A percentile compares a stretch with the other conserved stretches of the same genome.
phyloP scores from a whole-genome alignment of 1,140 invertebrate species.

The Leptopilina boulardi region DNA sequence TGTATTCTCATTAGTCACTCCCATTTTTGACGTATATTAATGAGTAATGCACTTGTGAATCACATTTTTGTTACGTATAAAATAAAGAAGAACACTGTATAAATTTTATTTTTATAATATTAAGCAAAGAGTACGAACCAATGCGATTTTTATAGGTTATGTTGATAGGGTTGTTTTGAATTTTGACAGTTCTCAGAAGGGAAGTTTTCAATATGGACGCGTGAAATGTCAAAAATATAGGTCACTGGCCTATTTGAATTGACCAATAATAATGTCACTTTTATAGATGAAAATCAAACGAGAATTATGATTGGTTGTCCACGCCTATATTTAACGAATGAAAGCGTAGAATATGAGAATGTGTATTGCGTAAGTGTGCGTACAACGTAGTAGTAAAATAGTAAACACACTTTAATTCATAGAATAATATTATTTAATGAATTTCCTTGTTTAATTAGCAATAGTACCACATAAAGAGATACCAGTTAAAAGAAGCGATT shows the following conservation, averaged over 20 bases:
- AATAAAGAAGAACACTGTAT: not conserved
- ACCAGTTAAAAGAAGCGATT: too few species aligned
- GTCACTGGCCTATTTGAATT: not conserved
- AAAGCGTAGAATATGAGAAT: not conserved
- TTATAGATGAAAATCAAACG: not conserved
- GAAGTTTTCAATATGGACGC: not conserved
- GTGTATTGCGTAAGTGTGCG: not conserved
- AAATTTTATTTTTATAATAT: not conserved
- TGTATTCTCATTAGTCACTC: conserved; percentile 19
- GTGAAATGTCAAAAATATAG: not conserved
- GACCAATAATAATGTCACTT: conserved; percentile 14
- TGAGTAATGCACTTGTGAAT: conserved; percentile 10
- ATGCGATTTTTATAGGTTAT: not conserved
- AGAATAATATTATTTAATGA: too few species aligned
- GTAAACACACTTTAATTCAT: not conserved
- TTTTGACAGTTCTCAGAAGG: not conserved
- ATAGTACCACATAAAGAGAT: too few species aligned
- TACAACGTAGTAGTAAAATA: not conserved
- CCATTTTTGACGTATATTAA: not conserved
- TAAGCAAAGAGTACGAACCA: not conserved
- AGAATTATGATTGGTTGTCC: not conserved
- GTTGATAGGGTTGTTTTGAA: conserved; percentile 3
- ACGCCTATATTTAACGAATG: conserved; percentile 20
- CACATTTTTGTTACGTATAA: not conserved
- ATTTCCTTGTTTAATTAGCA: too few species aligned